These are phyloP conservation scores for Gobius niger DNA, from an alignment of 2,113 vertebrate species.

Conservation along the genomic window DNA sequence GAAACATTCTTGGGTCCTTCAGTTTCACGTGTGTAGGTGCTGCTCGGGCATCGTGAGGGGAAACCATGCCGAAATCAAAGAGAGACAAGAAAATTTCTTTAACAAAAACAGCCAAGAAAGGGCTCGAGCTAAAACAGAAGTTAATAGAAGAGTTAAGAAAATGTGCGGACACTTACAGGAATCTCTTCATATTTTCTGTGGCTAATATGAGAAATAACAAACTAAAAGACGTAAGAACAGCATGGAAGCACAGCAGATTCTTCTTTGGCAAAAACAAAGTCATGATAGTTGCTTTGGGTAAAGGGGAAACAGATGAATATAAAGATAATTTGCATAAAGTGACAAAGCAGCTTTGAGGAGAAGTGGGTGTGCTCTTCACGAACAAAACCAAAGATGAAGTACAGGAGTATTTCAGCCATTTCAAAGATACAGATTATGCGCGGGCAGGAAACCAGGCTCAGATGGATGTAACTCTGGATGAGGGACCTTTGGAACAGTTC, in stretches of 20 bases:
- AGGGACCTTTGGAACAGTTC: conserved; percentile 91
- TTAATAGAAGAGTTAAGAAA: conserved; percentile 91
- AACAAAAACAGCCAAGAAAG: conserved; percentile 90
- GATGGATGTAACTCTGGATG: conserved; percentile 82
- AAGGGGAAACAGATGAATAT: conserved; percentile 87
- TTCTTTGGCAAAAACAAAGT: conserved; percentile 99
- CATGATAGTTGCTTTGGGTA: conserved; percentile 93
- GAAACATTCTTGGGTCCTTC: conserved; percentile 65
- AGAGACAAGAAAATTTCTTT: conserved; percentile 92
- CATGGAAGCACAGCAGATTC: conserved; percentile 99
- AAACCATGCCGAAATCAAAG: conserved; percentile 90
- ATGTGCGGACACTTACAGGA: conserved; percentile 93
- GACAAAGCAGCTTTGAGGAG: conserved; percentile 85
- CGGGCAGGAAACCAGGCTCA: conserved; percentile 86
- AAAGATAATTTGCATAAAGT: conserved; percentile 96
- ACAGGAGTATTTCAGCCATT: conserved; percentile 90
- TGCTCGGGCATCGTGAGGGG: conserved; percentile 62
- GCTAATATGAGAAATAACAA: conserved; percentile 97
- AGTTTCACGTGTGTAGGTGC: conserved; percentile 44
- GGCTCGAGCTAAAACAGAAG: conserved; percentile 85
- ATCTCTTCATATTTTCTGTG: conserved; percentile 91
- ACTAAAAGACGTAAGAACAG: conserved; percentile 89
- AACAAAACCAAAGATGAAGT: conserved; percentile 90
- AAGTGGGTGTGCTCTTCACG: conserved; percentile 94
- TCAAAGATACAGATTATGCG: conserved; percentile 87